Evolutionary conservation across 2,888 invertebrate species (phyloP).

Genomic region (Epinotia nisella): DNA sequence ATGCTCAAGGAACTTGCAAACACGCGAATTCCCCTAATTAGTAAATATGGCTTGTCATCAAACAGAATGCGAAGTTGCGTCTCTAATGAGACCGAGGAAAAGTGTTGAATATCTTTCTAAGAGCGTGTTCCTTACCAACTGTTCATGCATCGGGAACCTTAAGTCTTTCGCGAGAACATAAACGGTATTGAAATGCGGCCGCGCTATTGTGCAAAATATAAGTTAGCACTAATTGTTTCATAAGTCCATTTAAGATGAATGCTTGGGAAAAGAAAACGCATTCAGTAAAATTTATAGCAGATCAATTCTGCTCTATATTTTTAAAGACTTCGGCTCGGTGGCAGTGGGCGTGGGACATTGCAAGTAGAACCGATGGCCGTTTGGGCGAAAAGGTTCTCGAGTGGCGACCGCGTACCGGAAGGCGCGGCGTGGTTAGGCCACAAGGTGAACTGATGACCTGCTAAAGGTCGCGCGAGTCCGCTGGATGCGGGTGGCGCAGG

Average conservation of each 20-base stretch:
- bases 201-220: background rate
- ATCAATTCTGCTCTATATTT: background rate
- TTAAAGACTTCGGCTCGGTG: too few species aligned
- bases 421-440: too few species aligned
- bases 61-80: constrained; percentile 45
- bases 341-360: too few species aligned
- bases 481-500: too few species aligned
- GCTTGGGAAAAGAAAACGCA: background rate
- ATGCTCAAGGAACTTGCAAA: constrained; percentile 36
- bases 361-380: too few species aligned
- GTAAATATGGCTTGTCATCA: constrained; percentile 49
- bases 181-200: background rate
- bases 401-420: too few species aligned
- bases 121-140: background rate
- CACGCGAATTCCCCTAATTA: constrained; percentile 47
- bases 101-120: constrained; percentile 42
- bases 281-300: background rate
- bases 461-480: too few species aligned
- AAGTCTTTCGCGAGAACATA: background rate
- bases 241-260: background rate
- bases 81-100: constrained; percentile 47
- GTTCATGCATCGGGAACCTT: constrained; percentile 1
- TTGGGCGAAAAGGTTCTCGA: too few species aligned
- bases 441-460: too few species aligned
- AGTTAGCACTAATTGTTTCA: constrained; percentile 58